Evolutionary conservation across 1,140 invertebrate genomes (phyloP).

Genomic region (Apis dorsata): DNA sequence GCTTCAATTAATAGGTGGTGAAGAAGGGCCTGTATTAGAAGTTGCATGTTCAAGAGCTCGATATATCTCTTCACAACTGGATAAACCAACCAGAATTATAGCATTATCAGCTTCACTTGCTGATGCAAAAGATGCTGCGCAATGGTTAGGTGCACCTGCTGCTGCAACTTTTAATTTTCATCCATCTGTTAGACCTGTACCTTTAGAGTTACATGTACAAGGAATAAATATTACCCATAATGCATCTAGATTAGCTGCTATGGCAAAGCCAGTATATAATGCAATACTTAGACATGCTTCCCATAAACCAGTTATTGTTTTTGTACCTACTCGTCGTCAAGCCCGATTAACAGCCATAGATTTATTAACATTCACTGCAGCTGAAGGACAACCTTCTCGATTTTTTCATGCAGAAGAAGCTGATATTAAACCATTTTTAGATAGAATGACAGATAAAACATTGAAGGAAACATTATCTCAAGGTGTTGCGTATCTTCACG

Average conservation of each 20-base stretch:
- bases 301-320: constrained; percentile 95
- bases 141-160: constrained; percentile 97
- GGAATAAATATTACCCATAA: constrained; percentile 99
- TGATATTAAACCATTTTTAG: constrained; percentile 92
- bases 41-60: constrained; percentile 98
- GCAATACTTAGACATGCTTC: constrained; percentile 93
- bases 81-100: constrained; percentile 96
- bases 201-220: constrained; percentile 96
- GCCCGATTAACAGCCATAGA: constrained; percentile 97
- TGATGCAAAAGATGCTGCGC: constrained; percentile 96
- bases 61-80: constrained; percentile 98
- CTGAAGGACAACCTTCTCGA: constrained; percentile 90
- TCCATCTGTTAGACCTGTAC: constrained; percentile 96
- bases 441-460: constrained; percentile 93
- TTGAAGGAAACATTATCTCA: constrained; percentile 92
- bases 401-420: constrained; percentile 95
- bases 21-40: constrained; percentile 96
- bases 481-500: constrained; percentile 98
- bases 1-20: constrained; percentile 93
- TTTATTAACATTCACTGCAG: constrained; percentile 94
- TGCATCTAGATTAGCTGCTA: constrained; percentile 95
- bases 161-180: constrained; percentile 99
- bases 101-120: constrained; percentile 96
- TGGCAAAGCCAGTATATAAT: constrained; percentile 98
- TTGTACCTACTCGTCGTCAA: constrained; percentile 97